Evolutionary conservation across 2,797 vertebrate genomes (phyloP).

Genomic region (Mallotus villosus): DNA sequence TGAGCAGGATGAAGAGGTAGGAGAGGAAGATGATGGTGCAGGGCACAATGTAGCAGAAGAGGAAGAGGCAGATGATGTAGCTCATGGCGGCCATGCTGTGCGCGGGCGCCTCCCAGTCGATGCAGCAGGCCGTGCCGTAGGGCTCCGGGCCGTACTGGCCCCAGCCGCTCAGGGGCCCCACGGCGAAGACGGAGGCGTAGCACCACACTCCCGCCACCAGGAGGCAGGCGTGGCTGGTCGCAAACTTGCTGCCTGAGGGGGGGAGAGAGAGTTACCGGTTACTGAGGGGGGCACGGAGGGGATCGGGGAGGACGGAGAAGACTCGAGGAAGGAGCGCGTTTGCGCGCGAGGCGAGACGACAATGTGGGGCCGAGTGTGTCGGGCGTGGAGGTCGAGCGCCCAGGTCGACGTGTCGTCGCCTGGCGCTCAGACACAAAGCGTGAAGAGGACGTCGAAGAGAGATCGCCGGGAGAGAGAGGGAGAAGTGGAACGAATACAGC

Average conservation of each 20-base stretch:
- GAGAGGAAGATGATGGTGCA: slow-evolving; percentile 82
- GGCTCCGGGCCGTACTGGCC: slow-evolving; percentile 83
- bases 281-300: slow-evolving; percentile 8
- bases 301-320: neutral
- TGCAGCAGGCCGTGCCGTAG: slow-evolving; percentile 87
- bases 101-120: slow-evolving; percentile 76
- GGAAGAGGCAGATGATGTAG: slow-evolving; percentile 83
- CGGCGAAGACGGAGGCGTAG: slow-evolving; percentile 79
- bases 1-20: slow-evolving; percentile 80
- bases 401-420: neutral
- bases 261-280: slow-evolving; percentile 30
- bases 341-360: too few relatives aligned
- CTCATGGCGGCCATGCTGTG: slow-evolving; percentile 67
- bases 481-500: slow-evolving; percentile 8
- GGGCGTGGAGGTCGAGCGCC: too few relatives aligned
- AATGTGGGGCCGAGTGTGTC: too few relatives aligned
- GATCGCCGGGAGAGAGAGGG: neutral
- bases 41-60: slow-evolving; percentile 86
- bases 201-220: slow-evolving; percentile 80
- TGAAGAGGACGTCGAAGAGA: neutral
- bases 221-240: slow-evolving; percentile 66
- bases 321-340: neutral
- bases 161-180: slow-evolving; percentile 79
- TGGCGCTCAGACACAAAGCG: neutral
- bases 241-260: slow-evolving; percentile 80